A percentile compares a stretch with the other conserved stretches of the same genome.
phyloP scores from a whole-genome alignment of 2,797 vertebrate species.

The Lemur catta region DNA sequence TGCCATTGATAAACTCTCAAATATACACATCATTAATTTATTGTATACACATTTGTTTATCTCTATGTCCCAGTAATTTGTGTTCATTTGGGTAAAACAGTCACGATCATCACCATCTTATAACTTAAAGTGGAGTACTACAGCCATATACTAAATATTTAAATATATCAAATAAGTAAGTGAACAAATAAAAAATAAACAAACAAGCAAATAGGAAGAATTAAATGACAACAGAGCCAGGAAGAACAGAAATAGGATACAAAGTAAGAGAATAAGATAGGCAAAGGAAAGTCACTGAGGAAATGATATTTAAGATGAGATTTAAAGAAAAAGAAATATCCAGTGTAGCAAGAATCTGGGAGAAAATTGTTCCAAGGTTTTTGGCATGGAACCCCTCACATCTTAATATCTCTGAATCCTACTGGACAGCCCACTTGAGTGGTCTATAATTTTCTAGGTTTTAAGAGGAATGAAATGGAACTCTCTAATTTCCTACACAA shows the following conservation, averaged over 20 bases:
- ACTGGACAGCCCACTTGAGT: background rate
- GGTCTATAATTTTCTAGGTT: constrained; percentile 8
- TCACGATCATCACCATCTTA: background rate
- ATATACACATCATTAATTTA: background rate
- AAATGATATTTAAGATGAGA: background rate
- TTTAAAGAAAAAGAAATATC: background rate
- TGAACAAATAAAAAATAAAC: background rate
- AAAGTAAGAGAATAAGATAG: background rate
- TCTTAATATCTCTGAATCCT: constrained; percentile 1
- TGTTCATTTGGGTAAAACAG: background rate
- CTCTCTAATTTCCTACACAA: constrained; percentile 26
- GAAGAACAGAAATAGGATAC: background rate
- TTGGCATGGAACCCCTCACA: background rate
- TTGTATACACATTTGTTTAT: background rate
- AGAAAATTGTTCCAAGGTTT: background rate
- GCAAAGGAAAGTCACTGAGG: background rate
- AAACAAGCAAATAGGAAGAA: background rate
- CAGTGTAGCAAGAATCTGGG: background rate
- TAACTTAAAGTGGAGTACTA: background rate
- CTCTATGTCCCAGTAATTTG: background rate
- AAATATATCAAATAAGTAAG: background rate
- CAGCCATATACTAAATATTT: background rate
- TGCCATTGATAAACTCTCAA: background rate
- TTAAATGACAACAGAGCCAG: background rate
- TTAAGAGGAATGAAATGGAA: constrained; percentile 27